Evolutionary conservation across 2,113 vertebrate genomes (phyloP), one percentile per base, ranked within the genome.

Genomic region (Trogon melanurus): DNA sequence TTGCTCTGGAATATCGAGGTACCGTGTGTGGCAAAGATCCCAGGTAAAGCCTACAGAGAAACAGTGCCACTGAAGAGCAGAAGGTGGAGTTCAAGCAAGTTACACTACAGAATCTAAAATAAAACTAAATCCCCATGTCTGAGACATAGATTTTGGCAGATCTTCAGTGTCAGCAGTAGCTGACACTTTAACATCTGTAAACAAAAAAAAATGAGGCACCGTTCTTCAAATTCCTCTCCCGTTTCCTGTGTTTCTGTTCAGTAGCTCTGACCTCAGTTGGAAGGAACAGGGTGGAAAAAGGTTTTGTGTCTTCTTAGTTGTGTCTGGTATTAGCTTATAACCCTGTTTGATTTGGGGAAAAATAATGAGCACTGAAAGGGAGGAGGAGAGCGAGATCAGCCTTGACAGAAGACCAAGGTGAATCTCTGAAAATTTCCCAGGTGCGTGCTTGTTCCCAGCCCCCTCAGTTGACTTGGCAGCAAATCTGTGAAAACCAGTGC

Each of bases 361-460:
- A 75, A n/a, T 9, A 36, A 66, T 4, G 10, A 66, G 48, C 1
- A 2, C 8, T 50, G 44, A n/a, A 64, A 74, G 1, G 9, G 7
- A 10, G 6, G 10, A 6, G 4, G 2, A 71, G 36, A 17, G 9
- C 0, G 0, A 71, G 56, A 64, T 38, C 41, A 56, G 0, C 32
- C 26, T 54, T 51, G 34, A 29, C 4, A 20, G 41, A 58, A 70
- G 32, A 41, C 17, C 21, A 38, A 57, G 21, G 16, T 62, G 70
- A 80, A 62, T 30, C 14, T 79, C 36, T 1, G 4, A 64, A 94
- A 48, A 45, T n/a, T 70, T 74, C 25, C 27, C 13, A 2, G 2
- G 5, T 36, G 4, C 21, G 9, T 36, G 9, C 14, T 45, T 16
- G 4, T 45, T 85, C 13, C 54, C 54, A 62, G 10, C 3, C 11